Evolutionary conservation across 2,888 invertebrate species (phyloP).

Genomic region (Eupithecia exiguata): DNA sequence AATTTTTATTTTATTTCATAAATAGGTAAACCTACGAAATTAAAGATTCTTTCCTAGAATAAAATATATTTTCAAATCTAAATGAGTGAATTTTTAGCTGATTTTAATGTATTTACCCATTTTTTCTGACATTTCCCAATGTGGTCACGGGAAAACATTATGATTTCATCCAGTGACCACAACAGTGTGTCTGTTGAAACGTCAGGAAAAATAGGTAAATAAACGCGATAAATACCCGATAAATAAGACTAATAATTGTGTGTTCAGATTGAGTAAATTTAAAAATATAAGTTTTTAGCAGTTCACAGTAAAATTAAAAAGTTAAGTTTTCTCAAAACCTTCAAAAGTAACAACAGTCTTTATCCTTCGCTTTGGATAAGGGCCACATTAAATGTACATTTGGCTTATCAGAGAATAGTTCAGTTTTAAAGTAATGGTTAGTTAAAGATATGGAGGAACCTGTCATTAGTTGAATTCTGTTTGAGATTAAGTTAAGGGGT

Average conservation of each 20-base stretch:
- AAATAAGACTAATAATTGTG: too few relatives aligned
- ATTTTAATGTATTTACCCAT: too few relatives aligned
- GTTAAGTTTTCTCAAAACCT: not conserved
- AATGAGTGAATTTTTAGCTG: too few relatives aligned
- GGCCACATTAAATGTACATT: conserved; percentile 33
- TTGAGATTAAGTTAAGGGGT: not conserved
- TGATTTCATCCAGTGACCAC: too few relatives aligned
- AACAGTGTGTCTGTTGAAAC: too few relatives aligned
- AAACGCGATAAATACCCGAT: too few relatives aligned
- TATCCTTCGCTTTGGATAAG: conserved; percentile 23
- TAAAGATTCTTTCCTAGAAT: not conserved
- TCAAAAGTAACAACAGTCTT: conserved; percentile 4
- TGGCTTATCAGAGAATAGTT: conserved; percentile 37
- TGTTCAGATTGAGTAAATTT: too few relatives aligned
- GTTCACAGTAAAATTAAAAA: not conserved
- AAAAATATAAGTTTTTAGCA: not conserved
- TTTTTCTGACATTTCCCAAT: too few relatives aligned
- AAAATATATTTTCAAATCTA: not conserved
- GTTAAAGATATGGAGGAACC: not conserved
- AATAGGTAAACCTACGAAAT: not conserved
- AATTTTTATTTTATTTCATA: too few relatives aligned
- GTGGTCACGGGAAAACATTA: too few relatives aligned
- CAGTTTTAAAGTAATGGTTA: conserved; percentile 9
- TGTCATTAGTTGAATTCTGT: conserved; percentile 3
- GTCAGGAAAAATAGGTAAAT: too few relatives aligned